Evolutionary conservation across 2,797 vertebrate species (phyloP), one percentile per base, ranked within the genome.

Genomic region (Spinus pinus): DNA sequence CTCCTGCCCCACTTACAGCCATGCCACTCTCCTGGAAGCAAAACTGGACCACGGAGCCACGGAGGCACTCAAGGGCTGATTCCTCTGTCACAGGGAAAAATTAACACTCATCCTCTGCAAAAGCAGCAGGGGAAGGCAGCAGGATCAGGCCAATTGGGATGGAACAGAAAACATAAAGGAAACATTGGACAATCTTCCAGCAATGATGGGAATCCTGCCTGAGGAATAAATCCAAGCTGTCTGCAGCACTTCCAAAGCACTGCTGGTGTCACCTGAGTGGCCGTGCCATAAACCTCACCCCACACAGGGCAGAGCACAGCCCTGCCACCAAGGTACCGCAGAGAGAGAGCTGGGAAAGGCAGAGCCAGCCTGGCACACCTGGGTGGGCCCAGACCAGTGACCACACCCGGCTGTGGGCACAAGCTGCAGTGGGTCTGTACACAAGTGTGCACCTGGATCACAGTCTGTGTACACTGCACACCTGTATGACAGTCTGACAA

Each of bases 291-390:
- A 14, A 67, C 77, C 12, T 31, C 77, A 77, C 6, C 81, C 31
- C 39, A 17, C 24, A 2, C 12, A 1, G 2, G 74, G 62, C 66
- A 86, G 49, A n/a, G 51, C 47, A 41, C 18, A 39, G 6, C 50
- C 62, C 47, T 33, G 41, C 1, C 35, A n/a, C 4, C 3, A 0
- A 4, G 1, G 31, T 0, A 13, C 51, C 14, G 37, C 64, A 51
- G 58, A 10, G 14, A 11, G 10, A 27, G 42, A 35, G 61, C 61
- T 3, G 30, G 61, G 23, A 6, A 7, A 14, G 41, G 49, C 66
- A 73, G 58, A 11, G 82, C 64, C 51, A 37, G 37, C 49, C 81
- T 9, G 23, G 3, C 46, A 12, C 57, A 39, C 31, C 62, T 56
- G 56, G 35, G 2, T 4, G 28, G 41, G 28, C 53, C 28, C 62